phyloP scores from a whole-genome alignment of 2,888 invertebrate genomes.

The Pristionchus fissidentatus region DNA sequence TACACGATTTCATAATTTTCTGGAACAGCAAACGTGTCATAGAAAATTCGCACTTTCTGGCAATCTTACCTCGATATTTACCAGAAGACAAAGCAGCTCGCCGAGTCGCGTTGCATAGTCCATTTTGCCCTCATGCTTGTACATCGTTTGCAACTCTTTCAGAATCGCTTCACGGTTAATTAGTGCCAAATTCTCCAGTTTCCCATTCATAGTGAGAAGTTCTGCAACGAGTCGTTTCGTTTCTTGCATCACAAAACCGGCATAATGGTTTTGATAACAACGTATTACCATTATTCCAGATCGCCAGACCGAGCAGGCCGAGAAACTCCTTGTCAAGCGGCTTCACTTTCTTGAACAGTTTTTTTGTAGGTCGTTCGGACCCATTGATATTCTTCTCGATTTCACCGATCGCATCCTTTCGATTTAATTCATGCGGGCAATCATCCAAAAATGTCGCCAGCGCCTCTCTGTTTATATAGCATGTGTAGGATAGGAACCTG shows the following conservation, averaged over 20 bases:
- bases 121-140: not conserved
- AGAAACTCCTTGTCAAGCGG: not conserved
- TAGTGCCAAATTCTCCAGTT: not conserved
- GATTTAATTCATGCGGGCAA: not conserved
- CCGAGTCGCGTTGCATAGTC: not conserved
- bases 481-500: not conserved
- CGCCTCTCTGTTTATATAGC: not conserved
- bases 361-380: not conserved
- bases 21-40: too few species aligned
- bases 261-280: not conserved
- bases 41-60: too few species aligned
- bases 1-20: too few species aligned
- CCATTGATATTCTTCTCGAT: not conserved
- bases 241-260: too few species aligned
- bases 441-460: not conserved
- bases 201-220: not conserved
- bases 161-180: not conserved
- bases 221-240: not conserved
- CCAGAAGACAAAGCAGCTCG: not conserved
- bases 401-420: not conserved
- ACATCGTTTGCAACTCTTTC: not conserved
- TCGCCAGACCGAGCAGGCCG: not conserved
- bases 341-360: not conserved
- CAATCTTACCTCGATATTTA: not conserved
- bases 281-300: conserved; percentile 2